phyloP scores from a whole-genome alignment of 2,888 invertebrate species.

The Nomada fucata region DNA sequence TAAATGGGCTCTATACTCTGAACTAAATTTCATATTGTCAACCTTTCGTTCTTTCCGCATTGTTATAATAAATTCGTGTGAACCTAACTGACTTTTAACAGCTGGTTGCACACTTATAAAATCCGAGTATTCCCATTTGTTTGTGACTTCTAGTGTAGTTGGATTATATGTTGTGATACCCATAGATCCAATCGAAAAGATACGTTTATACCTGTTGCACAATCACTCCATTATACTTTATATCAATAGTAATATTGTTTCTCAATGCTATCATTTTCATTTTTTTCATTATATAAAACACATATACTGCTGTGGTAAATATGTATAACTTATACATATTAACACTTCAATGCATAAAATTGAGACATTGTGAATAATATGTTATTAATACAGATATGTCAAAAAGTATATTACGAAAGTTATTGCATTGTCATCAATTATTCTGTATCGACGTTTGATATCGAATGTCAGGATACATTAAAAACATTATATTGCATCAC shows the following conservation, averaged over 20 bases:
- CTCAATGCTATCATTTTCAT: not conserved
- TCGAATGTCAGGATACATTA: too few species aligned
- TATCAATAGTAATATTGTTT: not conserved
- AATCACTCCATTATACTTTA: conserved; percentile 16
- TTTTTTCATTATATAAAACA: not conserved
- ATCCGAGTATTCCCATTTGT: conserved; percentile 95
- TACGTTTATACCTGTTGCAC: conserved; percentile 93
- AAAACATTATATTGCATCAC: too few species aligned
- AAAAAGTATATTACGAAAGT: not conserved
- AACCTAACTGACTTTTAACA: conserved; percentile 84
- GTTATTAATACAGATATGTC: too few species aligned
- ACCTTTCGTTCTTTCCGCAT: conserved; percentile 96
- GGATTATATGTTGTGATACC: conserved; percentile 99
- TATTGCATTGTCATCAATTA: too few species aligned
- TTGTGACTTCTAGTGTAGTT: conserved; percentile 94
- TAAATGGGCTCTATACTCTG: conserved; percentile 96
- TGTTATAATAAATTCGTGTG: conserved; percentile 91
- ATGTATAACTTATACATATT: too few species aligned
- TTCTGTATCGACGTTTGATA: too few species aligned
- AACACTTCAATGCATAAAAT: too few species aligned
- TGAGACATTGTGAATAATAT: not conserved
- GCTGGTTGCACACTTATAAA: conserved; percentile 89
- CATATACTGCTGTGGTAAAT: too few species aligned
- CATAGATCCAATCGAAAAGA: conserved; percentile 97
- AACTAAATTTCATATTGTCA: conserved; percentile 98